These are phyloP conservation scores for Holcopasites calliopsidis DNA, from an alignment of 1,140 invertebrate genomes.

Conservation along the genomic window DNA sequence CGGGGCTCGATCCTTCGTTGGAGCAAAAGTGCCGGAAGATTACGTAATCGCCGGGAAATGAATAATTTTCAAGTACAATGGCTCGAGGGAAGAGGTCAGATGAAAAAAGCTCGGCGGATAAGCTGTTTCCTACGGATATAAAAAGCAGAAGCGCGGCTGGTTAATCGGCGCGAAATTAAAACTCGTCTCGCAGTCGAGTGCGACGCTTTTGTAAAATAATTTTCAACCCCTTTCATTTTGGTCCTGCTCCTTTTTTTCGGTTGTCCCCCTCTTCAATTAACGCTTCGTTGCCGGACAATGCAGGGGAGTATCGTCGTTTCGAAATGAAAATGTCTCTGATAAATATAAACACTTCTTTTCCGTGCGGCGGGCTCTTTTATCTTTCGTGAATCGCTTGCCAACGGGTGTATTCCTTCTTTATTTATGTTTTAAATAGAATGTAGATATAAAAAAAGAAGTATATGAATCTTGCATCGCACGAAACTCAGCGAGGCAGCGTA, in stretches of 20 bases:
- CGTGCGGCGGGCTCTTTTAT: neutral
- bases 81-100: too few relatives aligned
- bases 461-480: too few relatives aligned
- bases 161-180: constrained; percentile 33
- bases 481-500: too few relatives aligned
- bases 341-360: too few relatives aligned
- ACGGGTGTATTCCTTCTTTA: too few relatives aligned
- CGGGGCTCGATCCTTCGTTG: neutral
- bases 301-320: neutral
- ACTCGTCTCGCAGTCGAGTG: constrained; percentile 17
- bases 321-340: neutral
- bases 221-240: neutral
- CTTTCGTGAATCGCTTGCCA: neutral
- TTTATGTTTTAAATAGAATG: too few relatives aligned
- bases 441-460: too few relatives aligned
- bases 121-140: constrained; percentile 22
- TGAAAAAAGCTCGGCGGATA: constrained; percentile 13
- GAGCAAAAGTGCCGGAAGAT: neutral
- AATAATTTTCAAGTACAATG: constrained; percentile 9
- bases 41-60: neutral
- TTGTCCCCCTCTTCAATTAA: neutral
- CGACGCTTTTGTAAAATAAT: constrained; percentile 27
- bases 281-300: neutral
- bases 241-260: neutral
- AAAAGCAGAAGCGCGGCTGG: neutral